phyloP scores from a whole-genome alignment of 2,113 vertebrate genomes.

The Cyphomyrus discorhynchus region DNA sequence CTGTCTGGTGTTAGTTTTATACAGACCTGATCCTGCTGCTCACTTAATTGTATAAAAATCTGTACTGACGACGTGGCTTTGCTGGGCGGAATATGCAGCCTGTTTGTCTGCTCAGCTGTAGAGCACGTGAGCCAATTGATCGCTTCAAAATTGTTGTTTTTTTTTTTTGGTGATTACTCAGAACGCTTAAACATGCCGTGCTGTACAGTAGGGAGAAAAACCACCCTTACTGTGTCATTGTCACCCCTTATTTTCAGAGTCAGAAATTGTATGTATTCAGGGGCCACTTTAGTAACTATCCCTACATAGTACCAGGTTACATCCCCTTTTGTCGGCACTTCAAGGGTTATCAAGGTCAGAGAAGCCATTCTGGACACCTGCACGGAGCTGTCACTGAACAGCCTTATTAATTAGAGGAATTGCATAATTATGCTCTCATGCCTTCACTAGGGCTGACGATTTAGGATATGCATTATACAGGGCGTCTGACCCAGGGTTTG shows the following conservation, averaged over 20 bases:
- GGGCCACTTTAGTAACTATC: background rate
- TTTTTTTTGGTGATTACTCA: too few species aligned
- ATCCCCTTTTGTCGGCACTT: background rate
- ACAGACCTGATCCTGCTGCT: background rate
- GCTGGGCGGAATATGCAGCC: background rate
- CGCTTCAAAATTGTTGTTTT: too few species aligned
- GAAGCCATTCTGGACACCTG: background rate
- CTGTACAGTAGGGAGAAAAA: too few species aligned
- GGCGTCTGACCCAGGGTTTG: too few species aligned
- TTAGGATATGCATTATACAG: too few species aligned
- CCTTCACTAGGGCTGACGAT: too few species aligned
- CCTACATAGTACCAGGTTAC: background rate
- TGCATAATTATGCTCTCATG: too few species aligned
- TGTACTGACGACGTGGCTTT: background rate
- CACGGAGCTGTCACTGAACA: background rate
- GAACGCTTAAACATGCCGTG: too few species aligned
- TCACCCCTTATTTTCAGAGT: background rate
- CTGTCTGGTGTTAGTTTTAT: background rate
- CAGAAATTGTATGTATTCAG: background rate
- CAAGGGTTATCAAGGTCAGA: background rate
- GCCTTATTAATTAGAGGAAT: too few species aligned
- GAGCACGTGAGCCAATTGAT: background rate
- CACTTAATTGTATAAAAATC: background rate
- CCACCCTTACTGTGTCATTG: too few species aligned
- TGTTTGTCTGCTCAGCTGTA: background rate